Conservation (phyloP, 2,797 vertebrate species). For the Fundulus diaphanus region DNA sequence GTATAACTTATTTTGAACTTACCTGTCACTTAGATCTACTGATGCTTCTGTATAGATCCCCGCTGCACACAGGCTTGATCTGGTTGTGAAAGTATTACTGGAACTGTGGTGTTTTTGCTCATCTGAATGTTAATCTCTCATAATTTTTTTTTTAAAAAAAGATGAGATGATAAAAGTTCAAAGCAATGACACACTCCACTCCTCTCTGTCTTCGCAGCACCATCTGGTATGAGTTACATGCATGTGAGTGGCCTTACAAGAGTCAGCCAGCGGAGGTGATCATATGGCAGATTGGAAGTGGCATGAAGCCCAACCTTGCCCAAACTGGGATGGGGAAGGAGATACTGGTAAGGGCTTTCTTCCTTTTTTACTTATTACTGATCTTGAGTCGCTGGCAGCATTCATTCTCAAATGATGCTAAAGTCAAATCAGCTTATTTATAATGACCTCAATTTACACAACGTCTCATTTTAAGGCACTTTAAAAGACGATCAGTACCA, state of each 20-base stretch:
- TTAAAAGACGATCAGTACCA: background rate
- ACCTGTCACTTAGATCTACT: background rate
- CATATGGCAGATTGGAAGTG: conserved; percentile 97
- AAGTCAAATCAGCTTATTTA: background rate
- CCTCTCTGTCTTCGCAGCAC: conserved; percentile 83
- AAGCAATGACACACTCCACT: conserved; percentile 34
- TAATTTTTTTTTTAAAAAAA: conserved; percentile 31
- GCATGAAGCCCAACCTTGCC: conserved; percentile 96
- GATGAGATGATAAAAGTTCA: background rate
- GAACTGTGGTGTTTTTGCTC: background rate
- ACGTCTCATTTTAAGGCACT: background rate
- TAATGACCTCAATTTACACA: background rate
- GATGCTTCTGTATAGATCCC: background rate
- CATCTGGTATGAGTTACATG: conserved; percentile 98
- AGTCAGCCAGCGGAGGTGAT: conserved; percentile 97
- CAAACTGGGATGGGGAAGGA: conserved; percentile 98
- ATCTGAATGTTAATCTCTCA: background rate
- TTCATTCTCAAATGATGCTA: background rate
- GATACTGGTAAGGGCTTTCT: conserved; percentile 88
- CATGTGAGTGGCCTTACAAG: conserved; percentile 99
- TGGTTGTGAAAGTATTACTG: background rate
- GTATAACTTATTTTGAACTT: background rate
- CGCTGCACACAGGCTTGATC: background rate
- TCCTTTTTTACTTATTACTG: background rate
- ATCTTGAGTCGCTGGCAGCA: background rate